Evolutionary conservation across 1,140 invertebrate genomes (phyloP).

Genomic region (Protaetia brevitarsis): DNA sequence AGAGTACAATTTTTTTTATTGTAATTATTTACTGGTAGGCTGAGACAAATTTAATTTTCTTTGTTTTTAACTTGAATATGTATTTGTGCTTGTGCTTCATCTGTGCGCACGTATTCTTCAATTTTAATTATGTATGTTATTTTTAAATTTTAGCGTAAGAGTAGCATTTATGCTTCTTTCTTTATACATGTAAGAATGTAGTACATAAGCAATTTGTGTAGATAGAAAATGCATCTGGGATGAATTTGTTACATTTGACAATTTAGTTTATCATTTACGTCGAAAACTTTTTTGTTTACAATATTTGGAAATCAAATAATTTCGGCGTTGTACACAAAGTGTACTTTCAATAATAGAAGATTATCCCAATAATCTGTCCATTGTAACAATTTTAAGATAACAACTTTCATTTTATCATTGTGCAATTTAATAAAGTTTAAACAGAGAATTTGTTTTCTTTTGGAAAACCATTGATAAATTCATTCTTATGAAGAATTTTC

Average conservation of each 20-base stretch:
- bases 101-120: not conserved
- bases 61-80: too few species aligned
- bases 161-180: constrained; percentile 4
- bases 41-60: too few species aligned
- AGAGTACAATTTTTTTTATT: too few species aligned
- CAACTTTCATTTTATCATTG: constrained; percentile 16
- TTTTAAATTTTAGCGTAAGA: not conserved
- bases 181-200: constrained; percentile 4
- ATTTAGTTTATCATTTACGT: not conserved
- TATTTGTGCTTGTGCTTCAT: too few species aligned
- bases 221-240: not conserved
- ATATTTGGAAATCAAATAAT: not conserved
- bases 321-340: not conserved
- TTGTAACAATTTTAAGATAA: constrained; percentile 7
- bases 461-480: too few species aligned
- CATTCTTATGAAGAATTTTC: too few species aligned
- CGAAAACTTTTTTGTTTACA: too few species aligned
- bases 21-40: too few species aligned
- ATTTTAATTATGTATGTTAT: not conserved
- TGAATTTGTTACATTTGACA: not conserved
- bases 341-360: not conserved
- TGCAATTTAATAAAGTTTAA: constrained; percentile 23
- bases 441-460: too few species aligned
- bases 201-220: constrained; percentile 6
- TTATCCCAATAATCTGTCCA: constrained; percentile 11